Conservation (phyloP, 2,888 invertebrate genomes). For the Catonia carolina region DNA sequence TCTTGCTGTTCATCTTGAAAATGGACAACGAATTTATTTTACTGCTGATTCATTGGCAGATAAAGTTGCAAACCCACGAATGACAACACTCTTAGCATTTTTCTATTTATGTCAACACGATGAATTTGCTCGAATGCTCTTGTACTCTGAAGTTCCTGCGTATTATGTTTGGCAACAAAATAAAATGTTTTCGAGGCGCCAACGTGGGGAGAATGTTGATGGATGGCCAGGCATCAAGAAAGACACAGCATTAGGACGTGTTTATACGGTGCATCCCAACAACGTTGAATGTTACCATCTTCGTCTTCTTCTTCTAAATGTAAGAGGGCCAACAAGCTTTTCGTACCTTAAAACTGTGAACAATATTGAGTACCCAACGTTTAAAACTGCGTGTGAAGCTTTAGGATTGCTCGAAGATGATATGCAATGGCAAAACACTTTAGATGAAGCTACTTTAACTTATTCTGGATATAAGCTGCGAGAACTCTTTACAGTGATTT, state of each 20-base stretch:
- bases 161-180: too few species aligned
- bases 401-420: conserved; percentile 38
- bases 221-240: conserved; percentile 31
- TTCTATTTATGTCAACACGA: conserved; percentile 30
- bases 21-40: too few species aligned
- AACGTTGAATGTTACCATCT: conserved; percentile 34
- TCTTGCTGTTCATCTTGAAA: too few species aligned
- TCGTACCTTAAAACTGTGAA: conserved; percentile 39
- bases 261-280: conserved; percentile 35
- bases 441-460: conserved; percentile 33
- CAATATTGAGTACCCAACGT: conserved; percentile 38
- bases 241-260: conserved; percentile 29
- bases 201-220: conserved; percentile 20
- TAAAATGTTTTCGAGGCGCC: too few species aligned
- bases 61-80: conserved; percentile 19
- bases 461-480: too few species aligned
- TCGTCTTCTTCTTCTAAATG: conserved; percentile 30
- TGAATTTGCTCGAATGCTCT: conserved; percentile 27
- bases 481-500: too few species aligned
- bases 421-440: conserved; percentile 33
- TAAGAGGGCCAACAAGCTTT: conserved; percentile 36
- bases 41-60: too few species aligned
- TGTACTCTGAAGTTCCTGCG: conserved; percentile 32
- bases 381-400: conserved; percentile 41
- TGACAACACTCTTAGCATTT: conserved; percentile 31